phyloP scores from a whole-genome alignment of 1,140 invertebrate genomes.

The Leptinotarsa lineolata region DNA sequence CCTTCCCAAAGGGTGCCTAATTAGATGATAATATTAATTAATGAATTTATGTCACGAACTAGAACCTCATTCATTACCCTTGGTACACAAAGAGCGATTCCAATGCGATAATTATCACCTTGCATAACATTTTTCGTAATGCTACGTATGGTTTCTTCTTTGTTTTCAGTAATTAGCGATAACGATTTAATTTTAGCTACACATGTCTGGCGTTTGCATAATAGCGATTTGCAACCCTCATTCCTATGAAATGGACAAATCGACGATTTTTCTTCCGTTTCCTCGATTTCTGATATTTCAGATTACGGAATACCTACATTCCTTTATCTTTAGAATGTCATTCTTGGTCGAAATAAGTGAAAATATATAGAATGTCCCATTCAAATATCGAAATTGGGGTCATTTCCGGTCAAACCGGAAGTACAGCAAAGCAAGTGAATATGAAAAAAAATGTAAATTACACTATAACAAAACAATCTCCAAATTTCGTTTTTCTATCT shows the following conservation, averaged over 20 bases:
- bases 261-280: not conserved
- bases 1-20: not conserved
- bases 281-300: no score
- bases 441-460: no score
- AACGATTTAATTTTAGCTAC: not conserved
- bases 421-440: no score
- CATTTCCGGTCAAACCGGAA: no score
- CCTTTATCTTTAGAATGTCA: no score
- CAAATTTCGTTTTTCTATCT: no score
- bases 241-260: not conserved
- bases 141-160: not conserved
- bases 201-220: constrained; percentile 3
- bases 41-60: constrained; percentile 19
- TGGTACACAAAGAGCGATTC: constrained; percentile 10
- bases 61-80: constrained; percentile 17
- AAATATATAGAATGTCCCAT: no score
- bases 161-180: not conserved
- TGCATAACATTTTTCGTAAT: constrained; percentile 6
- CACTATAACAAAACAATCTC: no score
- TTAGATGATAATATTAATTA: not conserved
- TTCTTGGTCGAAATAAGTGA: no score
- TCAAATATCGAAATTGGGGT: no score
- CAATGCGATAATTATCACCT: not conserved
- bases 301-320: no score
- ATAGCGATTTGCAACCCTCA: constrained; percentile 15